Evolutionary conservation across 30 jellyfish, hydroid and myxozoan species (phyloP), one percentile per base, ranked within the genome.

Genomic region (Hydractinia echinata): DNA sequence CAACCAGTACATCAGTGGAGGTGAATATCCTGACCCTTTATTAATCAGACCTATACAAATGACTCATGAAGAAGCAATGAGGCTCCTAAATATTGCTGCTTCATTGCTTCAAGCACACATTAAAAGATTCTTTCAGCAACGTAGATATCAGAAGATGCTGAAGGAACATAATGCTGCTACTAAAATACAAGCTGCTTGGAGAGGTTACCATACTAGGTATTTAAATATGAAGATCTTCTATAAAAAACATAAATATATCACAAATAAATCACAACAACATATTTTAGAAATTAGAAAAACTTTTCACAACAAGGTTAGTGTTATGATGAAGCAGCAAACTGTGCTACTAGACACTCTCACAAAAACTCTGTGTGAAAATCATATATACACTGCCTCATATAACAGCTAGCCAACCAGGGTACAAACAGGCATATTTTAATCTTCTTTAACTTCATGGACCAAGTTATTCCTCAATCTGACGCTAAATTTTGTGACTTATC

Each of bases 151-250:
- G 82, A 44, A 58, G 39, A 14, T 56, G 19, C 61, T 88, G 61
- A 80, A 55, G 85, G 67, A 56, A 61, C 83, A 81, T 68, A 88
- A 82, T 67, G 96, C 99, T 19, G 99, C 97, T 13, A 81, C 73
- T n/a, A 76, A 68, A 73, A 94, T 94, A 14, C 99, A 94, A 82
- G 95, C 99, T 16, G 72, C 67, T 11, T 94, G 99, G 99, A 86
- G 95, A 81, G 98, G 98, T 19, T 91, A 86, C 67, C 53, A 58
- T n/a, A 79, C 89, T 6, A 87, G 98, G 54, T 52, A 21, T 61
- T 77, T 74, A 10, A 76, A 90, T 14, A 4, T 85, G 61, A 83
- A 72, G 13, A 58, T 79, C 53, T 20, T n/a, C 15, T 20, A 52
- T 30, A 71, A 20, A 71, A 71, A 71, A 19, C 53, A n/a, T 8